Evolutionary conservation across 2,113 vertebrate species (phyloP), one percentile per base, ranked within the genome.

Genomic region (Theropithecus gelada): DNA sequence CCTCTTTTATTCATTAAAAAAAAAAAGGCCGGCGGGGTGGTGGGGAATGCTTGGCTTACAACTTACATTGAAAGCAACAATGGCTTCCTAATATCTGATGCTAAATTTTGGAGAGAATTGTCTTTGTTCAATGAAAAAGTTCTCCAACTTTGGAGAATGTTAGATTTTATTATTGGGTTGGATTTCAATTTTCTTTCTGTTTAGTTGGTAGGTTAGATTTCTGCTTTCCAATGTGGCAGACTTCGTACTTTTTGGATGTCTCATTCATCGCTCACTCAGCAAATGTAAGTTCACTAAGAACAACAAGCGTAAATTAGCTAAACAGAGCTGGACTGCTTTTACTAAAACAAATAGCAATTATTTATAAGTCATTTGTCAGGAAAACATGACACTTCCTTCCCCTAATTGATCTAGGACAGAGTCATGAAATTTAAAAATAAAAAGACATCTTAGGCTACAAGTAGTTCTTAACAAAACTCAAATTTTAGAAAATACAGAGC

Each of bases 381-480:
- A 96, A 40, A 94, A 61, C 22, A 87, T 30, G 55, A 78, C 2
- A n/a, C 14, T 17, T 61, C 55, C 57, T 68, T 90, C n/a, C 73
- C 75, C 52, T 40, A 76, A 75, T 0, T 75, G n/a, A 92, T 25
- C 68, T 11, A 61, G 88, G 50, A 80, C 17, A 94, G 23, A 81
- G 38, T 45, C 64, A 75, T 40, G 12, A 32, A 86, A 96, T 68
- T 96, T 17, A 57, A 14, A 93, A 79, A 38, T 70, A 82, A 92
- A 92, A 95, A 86, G 20, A 93, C 8, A 55, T 4, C 10, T 40
- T 45, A 89, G 35, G 27, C 11, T 66, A 3, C 13, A 92, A 23
- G 32, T 76, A 87, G 68, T 90, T 86, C 57, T 93, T 66, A 52
- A 59, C 16, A 38, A 95, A 97, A 81, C 38, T 75, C 35, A 88